These are phyloP conservation scores for Thaumatotibia leucotreta DNA, from an alignment of 1,140 invertebrate genomes.

Conservation along the genomic window DNA sequence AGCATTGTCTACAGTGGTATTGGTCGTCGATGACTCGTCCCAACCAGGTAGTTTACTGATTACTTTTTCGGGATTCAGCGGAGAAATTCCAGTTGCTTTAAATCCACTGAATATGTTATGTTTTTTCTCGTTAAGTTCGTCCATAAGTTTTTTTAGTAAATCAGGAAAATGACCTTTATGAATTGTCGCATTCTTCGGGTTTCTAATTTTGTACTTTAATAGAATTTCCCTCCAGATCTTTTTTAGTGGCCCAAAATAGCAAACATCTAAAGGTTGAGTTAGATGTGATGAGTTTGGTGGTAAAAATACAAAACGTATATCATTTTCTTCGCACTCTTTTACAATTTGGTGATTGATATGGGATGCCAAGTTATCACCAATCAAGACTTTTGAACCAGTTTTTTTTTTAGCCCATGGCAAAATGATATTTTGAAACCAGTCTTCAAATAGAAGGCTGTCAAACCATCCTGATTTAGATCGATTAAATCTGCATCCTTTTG, in stretches of 20 bases:
- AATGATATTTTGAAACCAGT: conserved; percentile 46
- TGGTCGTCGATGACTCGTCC: background rate
- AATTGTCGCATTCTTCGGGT: background rate
- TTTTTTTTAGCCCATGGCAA: conserved; percentile 24
- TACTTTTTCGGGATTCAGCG: background rate
- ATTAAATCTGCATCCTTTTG: conserved; percentile 46
- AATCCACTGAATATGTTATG: conserved; percentile 6
- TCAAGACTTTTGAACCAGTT: conserved; percentile 13
- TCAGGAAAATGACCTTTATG: background rate
- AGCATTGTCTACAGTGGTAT: background rate
- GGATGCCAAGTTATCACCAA: background rate
- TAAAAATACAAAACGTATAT: conserved; percentile 41
- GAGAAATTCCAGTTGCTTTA: background rate
- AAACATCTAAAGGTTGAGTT: conserved; percentile 36
- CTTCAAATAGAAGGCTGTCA: conserved; percentile 44
- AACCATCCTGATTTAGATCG: conserved; percentile 54
- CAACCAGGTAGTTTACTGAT: background rate
- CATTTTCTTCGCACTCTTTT: conserved; percentile 35
- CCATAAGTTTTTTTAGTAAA: conserved; percentile 15
- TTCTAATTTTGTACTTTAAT: conserved; percentile 27
- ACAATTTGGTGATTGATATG: conserved; percentile 17
- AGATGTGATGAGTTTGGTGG: conserved; percentile 51
- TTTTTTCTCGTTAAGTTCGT: background rate
- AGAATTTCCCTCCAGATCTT: conserved; percentile 45
- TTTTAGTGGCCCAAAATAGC: conserved; percentile 55